Evolutionary conservation across 2,113 vertebrate genomes (phyloP), one percentile per base, ranked within the genome.

Genomic region (Gadus chalcogrammus): DNA sequence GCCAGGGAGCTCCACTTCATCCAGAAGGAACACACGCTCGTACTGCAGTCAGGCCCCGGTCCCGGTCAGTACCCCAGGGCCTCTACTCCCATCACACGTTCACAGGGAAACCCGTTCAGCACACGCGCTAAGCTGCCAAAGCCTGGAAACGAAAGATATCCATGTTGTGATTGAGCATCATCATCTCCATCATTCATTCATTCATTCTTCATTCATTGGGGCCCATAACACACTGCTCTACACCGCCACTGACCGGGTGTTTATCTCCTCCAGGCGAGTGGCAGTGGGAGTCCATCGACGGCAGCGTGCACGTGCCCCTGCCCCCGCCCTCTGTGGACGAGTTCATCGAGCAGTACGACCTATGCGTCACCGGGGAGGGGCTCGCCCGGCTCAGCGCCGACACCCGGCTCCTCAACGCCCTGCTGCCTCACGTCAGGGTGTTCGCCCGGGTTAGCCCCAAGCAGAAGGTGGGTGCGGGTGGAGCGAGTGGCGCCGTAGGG

Each of bases 1-100:
- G 97, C 97, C 2, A 91, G 91, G 79, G 97, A 99, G 76, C 94
- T 99, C 0, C 93, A 95, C 83, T 99, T 98, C 84, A 95, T 96
- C 15, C 93, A 92, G 80, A 94, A 93, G 74, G 86, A 91, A 0
- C 91, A 93, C 73, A 97, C 95, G 0, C 92, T 99, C 27, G 85
- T 99, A 64, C 88, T 98, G 31, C 94, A 95, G 73, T 88, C 86
- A 8, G 88, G 88, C 35, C 70, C 79, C 4, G 22, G 16, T 68
- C 78, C 78, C 12, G 86, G 92, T 93, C 83, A 18, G 73, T 61
- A 38, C n/a, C 20, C 28, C 42, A 27, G 17, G 38, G 17, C 11
- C 24, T 62, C 24, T 15, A 27, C 22, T 27, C 15, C 4, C 22
- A 28, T 27, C 42, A 48, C 42, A 48, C 42, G 12, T 9, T 11